Evolutionary conservation across 2,113 vertebrate species (phyloP).

Genomic region (Nerophis lumbriciformis): DNA sequence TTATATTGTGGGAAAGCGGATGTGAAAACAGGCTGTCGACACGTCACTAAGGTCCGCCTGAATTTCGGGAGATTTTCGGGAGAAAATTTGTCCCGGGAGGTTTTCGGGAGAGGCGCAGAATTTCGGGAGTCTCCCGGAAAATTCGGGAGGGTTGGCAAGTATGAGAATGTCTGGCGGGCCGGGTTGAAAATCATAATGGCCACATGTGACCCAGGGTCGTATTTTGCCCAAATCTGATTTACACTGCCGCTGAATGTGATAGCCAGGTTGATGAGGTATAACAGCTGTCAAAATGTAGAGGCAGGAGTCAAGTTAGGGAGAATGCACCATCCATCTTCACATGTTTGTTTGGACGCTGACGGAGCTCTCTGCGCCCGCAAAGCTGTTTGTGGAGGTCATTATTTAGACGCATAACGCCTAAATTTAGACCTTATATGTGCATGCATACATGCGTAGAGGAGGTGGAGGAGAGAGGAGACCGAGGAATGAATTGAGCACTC

Average conservation of each 20-base stretch:
- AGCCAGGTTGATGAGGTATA: conserved; percentile 9
- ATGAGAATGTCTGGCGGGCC: too few species aligned
- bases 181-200: too few species aligned
- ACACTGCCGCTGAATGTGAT: conserved; percentile 20
- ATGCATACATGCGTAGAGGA: background rate
- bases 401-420: conserved; percentile 42
- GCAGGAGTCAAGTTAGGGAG: conserved; percentile 16
- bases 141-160: too few species aligned
- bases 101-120: too few species aligned
- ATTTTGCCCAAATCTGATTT: too few species aligned
- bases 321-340: conserved; percentile 34
- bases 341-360: conserved; percentile 24
- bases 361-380: conserved; percentile 18
- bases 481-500: conserved; percentile 13
- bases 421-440: conserved; percentile 16
- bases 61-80: too few species aligned
- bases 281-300: conserved; percentile 34
- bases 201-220: too few species aligned
- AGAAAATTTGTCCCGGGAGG: too few species aligned
- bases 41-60: too few species aligned
- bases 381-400: conserved; percentile 20
- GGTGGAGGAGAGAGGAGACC: background rate
- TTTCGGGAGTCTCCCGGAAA: too few species aligned
- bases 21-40: too few species aligned
- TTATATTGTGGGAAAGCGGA: too few species aligned